Evolutionary conservation across 1,140 invertebrate species (phyloP), one percentile per base, ranked within the genome.

Genomic region (Drosophila virilis): DNA sequence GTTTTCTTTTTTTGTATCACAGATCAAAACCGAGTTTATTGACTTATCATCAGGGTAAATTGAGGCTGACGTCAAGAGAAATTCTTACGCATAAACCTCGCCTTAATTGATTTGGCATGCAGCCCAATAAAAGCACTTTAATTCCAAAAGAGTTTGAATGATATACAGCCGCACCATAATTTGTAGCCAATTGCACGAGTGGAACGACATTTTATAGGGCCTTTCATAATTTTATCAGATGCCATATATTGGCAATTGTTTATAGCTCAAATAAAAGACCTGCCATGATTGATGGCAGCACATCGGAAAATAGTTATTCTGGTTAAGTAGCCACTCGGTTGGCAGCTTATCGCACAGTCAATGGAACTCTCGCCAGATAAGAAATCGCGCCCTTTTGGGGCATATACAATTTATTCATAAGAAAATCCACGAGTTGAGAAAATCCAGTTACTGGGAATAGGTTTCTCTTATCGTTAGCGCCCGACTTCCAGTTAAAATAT

Each of bases 191-290:
- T 66, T 67, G 52, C 55, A 43, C 51, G 51, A 48, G 17, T 42
- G 8, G 12, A 68, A 28, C 40, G n/a, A 12, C 13, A 60, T 43
- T 62, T 70, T 78, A 73, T 73, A 50, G 50, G 35, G 55, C 5
- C 65, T 64, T 72, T 88, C 82, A 77, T 22, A 73, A 69, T 51
- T 62, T 62, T 79, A 86, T 86, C 83, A 83, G n/a, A 55, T 45
- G 75, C 55, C 74, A 64, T 86, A 86, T 72, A 88, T 86, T 88
- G 75, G 45, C 72, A 71, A 74, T 83, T 77, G 88, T 88, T 88
- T 88, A 86, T 88, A 52, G 52, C 83, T 62, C 64, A 71, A 68
- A 86, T 86, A 88, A 86, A 88, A 55, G 72, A 54, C 68, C 65
- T 74, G 68, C 65, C 45, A 86, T 88, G 83, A 86, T 79, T 68